These are phyloP conservation scores for Periophthalmodon schlosseri DNA, from an alignment of 2,113 vertebrate species.

Conservation along the genomic window DNA sequence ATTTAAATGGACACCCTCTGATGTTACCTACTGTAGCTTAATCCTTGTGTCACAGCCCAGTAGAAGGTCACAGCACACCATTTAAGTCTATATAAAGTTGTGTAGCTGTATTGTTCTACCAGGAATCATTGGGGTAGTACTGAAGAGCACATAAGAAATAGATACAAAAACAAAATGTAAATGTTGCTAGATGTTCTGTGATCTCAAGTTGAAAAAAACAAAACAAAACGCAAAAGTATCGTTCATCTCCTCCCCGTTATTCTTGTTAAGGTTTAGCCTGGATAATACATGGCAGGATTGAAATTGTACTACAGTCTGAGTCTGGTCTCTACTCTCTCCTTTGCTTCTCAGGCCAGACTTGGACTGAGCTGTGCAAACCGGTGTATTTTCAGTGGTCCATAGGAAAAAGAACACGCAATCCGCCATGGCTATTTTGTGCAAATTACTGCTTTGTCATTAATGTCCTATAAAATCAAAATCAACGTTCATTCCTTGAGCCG, in stretches of 20 bases:
- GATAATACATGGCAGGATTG: too few species aligned
- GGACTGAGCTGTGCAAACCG: background rate
- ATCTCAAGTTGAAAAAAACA: too few species aligned
- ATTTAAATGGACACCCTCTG: conserved; percentile 82
- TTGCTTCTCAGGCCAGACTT: background rate
- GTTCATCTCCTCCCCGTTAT: background rate
- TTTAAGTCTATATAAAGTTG: background rate
- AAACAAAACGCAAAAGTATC: background rate
- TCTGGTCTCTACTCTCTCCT: too few species aligned
- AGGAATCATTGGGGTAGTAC: conserved; percentile 12
- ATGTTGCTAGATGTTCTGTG: conserved; percentile 10
- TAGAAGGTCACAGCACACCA: background rate
- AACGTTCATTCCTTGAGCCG: too few species aligned
- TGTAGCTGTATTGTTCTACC: conserved; percentile 19
- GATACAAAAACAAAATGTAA: conserved; percentile 28
- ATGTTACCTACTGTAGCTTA: conserved; percentile 65
- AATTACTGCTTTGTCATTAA: too few species aligned
- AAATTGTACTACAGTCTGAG: too few species aligned
- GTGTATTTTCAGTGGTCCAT: background rate
- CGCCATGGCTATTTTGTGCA: too few species aligned
- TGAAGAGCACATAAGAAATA: too few species aligned
- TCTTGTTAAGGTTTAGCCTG: background rate
- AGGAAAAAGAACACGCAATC: too few species aligned
- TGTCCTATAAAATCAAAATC: too few species aligned
- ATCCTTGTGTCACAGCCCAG: conserved; percentile 53